Evolutionary conservation across 2,888 invertebrate genomes (phyloP).

Genomic region (Chloroclysta siterata): DNA sequence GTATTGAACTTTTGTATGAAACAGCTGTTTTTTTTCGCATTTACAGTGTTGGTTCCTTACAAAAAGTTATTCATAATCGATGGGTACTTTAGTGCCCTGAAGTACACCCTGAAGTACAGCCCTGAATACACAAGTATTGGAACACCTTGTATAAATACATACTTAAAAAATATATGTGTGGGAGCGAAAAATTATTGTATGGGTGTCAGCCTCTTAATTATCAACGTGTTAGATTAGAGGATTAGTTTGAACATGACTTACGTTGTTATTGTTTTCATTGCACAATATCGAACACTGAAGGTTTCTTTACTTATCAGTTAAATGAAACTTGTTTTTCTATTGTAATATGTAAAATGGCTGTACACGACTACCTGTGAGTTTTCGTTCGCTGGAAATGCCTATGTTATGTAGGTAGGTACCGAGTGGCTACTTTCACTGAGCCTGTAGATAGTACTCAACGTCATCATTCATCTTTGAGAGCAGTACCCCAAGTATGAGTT

Average conservation of each 20-base stretch:
- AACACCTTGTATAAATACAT: no score
- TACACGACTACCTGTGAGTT: constrained; percentile 2
- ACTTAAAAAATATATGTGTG: no score
- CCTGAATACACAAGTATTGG: no score
- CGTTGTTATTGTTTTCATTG: constrained; percentile 14
- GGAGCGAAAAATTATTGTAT: no score
- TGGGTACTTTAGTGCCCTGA: no score
- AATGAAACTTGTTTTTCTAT: not conserved
- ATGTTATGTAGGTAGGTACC: not conserved
- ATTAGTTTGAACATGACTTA: constrained; percentile 4
- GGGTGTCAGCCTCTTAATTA: not conserved
- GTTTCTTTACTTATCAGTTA: constrained; percentile 7
- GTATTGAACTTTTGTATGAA: no score
- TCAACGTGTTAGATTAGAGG: not conserved
- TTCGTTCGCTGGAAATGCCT: constrained; percentile 8
- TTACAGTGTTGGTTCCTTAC: no score
- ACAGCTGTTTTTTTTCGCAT: no score
- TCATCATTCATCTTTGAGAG: constrained; percentile 2
- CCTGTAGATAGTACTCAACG: not conserved
- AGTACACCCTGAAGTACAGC: no score
- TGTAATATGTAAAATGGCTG: not conserved
- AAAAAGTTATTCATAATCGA: no score
- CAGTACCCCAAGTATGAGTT: no score
- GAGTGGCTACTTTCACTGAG: constrained; percentile 18
- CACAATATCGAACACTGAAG: constrained; percentile 12